These are phyloP conservation scores for Echiichthys vipera DNA, from an alignment of 2,797 vertebrate species.

Conservation along the genomic window DNA sequence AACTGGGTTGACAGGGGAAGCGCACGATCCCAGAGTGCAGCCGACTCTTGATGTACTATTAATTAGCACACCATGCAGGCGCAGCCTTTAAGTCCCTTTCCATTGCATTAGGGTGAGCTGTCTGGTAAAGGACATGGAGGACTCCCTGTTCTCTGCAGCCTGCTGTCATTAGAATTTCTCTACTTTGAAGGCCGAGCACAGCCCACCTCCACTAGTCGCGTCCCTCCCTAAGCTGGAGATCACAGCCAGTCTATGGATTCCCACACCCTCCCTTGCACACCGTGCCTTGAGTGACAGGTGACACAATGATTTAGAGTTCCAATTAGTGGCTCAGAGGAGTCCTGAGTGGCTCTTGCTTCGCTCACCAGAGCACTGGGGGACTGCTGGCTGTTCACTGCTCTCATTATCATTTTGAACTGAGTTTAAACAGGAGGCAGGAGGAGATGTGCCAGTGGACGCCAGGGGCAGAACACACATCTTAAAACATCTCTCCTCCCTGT, in stretches of 20 bases:
- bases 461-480: constrained; percentile 82
- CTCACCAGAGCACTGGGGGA: constrained; percentile 82
- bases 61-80: constrained; percentile 67
- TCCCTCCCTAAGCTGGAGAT: constrained; percentile 71
- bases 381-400: constrained; percentile 80
- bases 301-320: constrained; percentile 88
- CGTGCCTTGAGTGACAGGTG: constrained; percentile 81
- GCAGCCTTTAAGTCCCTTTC: constrained; percentile 52
- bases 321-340: constrained; percentile 84
- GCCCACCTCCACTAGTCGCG: constrained; percentile 51
- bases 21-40: constrained; percentile 15
- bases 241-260: constrained; percentile 67
- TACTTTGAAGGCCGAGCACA: constrained; percentile 74
- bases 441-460: constrained; percentile 80
- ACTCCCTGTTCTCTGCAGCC: constrained; percentile 67
- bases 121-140: constrained; percentile 71
- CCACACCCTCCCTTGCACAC: constrained; percentile 52
- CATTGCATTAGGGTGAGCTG: constrained; percentile 56
- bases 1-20: constrained; percentile 11
- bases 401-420: constrained; percentile 94
- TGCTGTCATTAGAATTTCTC: constrained; percentile 72
- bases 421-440: constrained; percentile 86
- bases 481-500: constrained; percentile 72
- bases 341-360: constrained; percentile 72
- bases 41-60: constrained; percentile 46